phyloP scores from a whole-genome alignment of 1,140 invertebrate genomes.

The Camponotus floridanus region DNA sequence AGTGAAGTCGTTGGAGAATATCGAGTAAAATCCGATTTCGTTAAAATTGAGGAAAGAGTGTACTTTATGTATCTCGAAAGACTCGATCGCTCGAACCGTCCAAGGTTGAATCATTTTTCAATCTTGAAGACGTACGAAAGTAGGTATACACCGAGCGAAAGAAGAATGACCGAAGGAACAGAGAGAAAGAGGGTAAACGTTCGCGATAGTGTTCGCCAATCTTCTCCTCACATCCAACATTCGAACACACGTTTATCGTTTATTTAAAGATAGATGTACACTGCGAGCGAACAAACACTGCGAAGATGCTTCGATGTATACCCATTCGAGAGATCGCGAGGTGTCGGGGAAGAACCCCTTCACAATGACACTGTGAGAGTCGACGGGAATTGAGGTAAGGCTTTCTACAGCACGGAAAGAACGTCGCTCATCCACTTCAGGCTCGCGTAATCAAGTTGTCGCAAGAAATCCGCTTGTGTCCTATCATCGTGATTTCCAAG shows the following conservation, averaged over 20 bases:
- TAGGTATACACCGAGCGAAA: constrained; percentile 6
- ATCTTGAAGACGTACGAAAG: constrained; percentile 34
- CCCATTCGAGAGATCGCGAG: constrained; percentile 12
- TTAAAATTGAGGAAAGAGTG: constrained; percentile 24
- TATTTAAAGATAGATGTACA: constrained; percentile 41
- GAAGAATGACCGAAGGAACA: constrained; percentile 2
- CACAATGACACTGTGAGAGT: constrained; percentile 29
- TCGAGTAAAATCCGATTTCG: not conserved
- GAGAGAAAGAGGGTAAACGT: constrained; percentile 25
- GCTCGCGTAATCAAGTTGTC: constrained; percentile 53
- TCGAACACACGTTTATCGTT: constrained; percentile 24
- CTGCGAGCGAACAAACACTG: constrained; percentile 17
- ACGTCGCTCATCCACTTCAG: constrained; percentile 50
- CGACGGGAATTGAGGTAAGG: constrained; percentile 54
- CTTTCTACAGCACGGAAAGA: constrained; percentile 48
- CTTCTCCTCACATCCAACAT: constrained; percentile 6
- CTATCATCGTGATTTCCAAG: constrained; percentile 7
- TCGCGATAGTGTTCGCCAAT: not conserved
- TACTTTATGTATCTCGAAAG: constrained; percentile 30
- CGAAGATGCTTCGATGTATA: constrained; percentile 14
- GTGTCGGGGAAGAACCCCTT: not conserved
- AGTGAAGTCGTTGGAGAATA: not conserved
- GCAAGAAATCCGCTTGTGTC: constrained; percentile 45
- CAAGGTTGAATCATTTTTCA: constrained; percentile 12
- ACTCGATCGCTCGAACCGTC: not conserved